Percentiles rank a stretch among this genome's conserved stretches.
These are phyloP conservation scores for Hylyphantes graminicola DNA, from an alignment of 1,140 invertebrate genomes.

Conservation along the genomic window DNA sequence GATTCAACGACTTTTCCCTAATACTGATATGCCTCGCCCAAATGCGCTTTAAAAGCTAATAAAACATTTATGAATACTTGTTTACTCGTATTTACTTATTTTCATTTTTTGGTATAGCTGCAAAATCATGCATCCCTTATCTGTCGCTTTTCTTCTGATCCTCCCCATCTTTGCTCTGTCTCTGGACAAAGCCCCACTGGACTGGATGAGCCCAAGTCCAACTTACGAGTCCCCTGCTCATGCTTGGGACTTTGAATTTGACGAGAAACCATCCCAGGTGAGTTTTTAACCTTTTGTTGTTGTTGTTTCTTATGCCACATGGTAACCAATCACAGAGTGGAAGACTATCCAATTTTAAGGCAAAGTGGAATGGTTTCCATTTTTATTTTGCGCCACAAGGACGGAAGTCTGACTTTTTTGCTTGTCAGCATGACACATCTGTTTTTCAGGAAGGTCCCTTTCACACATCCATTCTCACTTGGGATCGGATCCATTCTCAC, in stretches of 20 bases:
- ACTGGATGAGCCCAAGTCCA: constrained; percentile 49
- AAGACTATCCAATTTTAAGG: background rate
- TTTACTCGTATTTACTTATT: background rate
- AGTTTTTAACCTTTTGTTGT: background rate
- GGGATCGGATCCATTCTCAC: too few species aligned
- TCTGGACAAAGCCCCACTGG: background rate
- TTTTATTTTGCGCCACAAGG: background rate
- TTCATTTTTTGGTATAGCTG: background rate
- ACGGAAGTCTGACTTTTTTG: background rate
- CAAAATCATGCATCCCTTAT: background rate
- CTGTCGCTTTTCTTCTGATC: background rate
- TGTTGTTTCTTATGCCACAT: background rate
- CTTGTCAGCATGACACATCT: background rate
- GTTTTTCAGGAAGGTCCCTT: too few species aligned
- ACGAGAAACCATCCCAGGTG: constrained; percentile 53
- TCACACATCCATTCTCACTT: too few species aligned
- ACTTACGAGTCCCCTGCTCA: constrained; percentile 42
- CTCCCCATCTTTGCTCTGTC: background rate
- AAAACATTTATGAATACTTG: background rate
- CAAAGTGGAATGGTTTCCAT: background rate
- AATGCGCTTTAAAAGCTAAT: too few species aligned
- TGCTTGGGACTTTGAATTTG: constrained; percentile 59
- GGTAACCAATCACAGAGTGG: background rate
- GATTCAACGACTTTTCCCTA: too few species aligned
- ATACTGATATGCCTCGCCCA: too few species aligned